These are phyloP conservation scores for Myanophis thanlyinensis DNA, from an alignment of 2,113 vertebrate genomes.

Conservation along the genomic window DNA sequence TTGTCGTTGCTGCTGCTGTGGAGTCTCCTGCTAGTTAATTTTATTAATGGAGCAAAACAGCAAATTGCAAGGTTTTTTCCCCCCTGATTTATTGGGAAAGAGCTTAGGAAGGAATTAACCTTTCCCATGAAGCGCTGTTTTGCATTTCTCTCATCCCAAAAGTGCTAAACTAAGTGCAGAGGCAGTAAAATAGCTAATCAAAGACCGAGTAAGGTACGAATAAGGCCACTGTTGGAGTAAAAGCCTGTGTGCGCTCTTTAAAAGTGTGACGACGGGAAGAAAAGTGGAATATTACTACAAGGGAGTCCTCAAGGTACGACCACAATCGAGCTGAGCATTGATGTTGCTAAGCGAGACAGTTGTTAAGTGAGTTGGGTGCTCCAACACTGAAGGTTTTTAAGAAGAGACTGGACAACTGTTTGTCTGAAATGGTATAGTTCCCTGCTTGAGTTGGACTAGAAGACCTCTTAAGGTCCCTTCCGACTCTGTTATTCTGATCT, in stretches of 20 bases:
- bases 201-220: neutral
- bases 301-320: no score
- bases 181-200: neutral
- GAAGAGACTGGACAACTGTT: no score
- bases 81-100: neutral
- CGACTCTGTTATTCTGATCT: neutral
- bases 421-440: no score
- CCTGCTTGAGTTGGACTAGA: no score
- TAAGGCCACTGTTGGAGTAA: neutral
- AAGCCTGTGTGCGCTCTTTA: neutral
- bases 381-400: no score
- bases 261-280: neutral
- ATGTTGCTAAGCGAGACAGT: no score
- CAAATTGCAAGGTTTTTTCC: neutral
- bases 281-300: neutral
- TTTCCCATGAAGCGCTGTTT: neutral
- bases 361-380: no score
- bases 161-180: neutral
- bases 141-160: neutral
- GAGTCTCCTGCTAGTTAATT: slow-evolving; percentile 14
- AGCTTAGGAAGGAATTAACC: neutral
- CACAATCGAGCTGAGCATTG: no score
- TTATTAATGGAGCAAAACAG: neutral
- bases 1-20: neutral
- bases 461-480: no score